Evolutionary conservation across 2,797 vertebrate species (phyloP), one percentile per base, ranked within the genome.

Genomic region (Sorex maritimensis): DNA sequence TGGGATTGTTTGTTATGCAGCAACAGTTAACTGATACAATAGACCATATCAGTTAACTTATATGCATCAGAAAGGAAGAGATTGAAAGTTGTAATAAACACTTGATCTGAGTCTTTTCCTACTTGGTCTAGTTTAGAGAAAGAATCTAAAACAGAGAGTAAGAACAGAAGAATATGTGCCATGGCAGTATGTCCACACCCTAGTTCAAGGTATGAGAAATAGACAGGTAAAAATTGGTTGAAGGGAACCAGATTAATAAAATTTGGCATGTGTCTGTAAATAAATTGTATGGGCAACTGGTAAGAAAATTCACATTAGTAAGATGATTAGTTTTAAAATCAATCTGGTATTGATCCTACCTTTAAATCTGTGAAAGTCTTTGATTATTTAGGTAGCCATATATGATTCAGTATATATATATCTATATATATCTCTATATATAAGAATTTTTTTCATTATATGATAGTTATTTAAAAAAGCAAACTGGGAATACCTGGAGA

Each of bases 1-100:
- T 24, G 63, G 23, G 30, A 23, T 92, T 81, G 7, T 86, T 82
- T 81, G 7, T 86, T 82, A 85, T 19, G 3, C 19, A 94, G 41
- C 30, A 79, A 75, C 14, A 61, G 58, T 23, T 61, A 81, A 75
- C 44, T 55, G 30, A 69, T 87, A 21, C 2, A 77, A 84, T 65
- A 11, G 68, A 23, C 28, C 91, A 72, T 6, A 61, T 17, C 19
- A 21, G 49, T 52, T 52, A 52, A 52, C 49, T 58, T 13, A n/a
- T 38, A 41, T 77, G 7, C 44, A 44, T 69, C 41, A 38, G 34
- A 82, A 85, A 52, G 49, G 11, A 44, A 81, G 75, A 12, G 28
- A 41, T 1, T 63, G 73, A 81, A 52, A 13, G 11, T 41, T 88
- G 23, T 30, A 67, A 41, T 77, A 73, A 24, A 58, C 19, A 4